These are phyloP conservation scores for Octopus sinensis DNA, from an alignment of 1,140 invertebrate species.

Conservation along the genomic window DNA sequence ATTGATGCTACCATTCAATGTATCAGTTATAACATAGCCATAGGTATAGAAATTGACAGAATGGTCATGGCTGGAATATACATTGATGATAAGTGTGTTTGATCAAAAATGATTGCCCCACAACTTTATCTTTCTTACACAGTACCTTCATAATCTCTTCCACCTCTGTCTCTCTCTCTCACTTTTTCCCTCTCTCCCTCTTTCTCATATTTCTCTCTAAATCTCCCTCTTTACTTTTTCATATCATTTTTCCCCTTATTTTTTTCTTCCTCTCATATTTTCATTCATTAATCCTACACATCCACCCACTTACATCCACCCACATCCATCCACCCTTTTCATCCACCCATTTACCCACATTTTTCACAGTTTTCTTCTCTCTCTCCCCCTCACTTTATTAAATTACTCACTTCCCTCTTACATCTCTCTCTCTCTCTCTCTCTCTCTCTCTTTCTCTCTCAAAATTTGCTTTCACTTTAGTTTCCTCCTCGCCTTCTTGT, in stretches of 20 bases:
- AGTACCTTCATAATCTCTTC: too few species aligned
- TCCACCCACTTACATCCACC: not conserved
- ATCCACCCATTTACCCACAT: not conserved
- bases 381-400: constrained; percentile 12
- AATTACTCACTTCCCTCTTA: not conserved
- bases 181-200: too few species aligned
- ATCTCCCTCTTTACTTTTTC: not conserved
- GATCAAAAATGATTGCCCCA: too few species aligned
- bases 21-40: too few species aligned
- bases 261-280: not conserved
- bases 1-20: too few species aligned
- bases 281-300: not conserved
- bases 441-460: not conserved
- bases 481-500: not conserved
- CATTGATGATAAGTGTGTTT: too few species aligned
- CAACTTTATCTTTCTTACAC: too few species aligned
- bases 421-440: constrained; percentile 1
- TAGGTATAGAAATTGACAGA: too few species aligned
- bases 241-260: not conserved
- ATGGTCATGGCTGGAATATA: too few species aligned
- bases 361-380: not conserved
- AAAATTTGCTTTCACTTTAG: not conserved
- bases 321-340: not conserved
- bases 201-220: not conserved
- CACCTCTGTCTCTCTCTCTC: too few species aligned